A percentile compares a stretch with the other conserved stretches of the same genome.
Evolutionary conservation across 2,113 vertebrate genomes (phyloP).

Genomic region (Corythoichthys intestinalis): DNA sequence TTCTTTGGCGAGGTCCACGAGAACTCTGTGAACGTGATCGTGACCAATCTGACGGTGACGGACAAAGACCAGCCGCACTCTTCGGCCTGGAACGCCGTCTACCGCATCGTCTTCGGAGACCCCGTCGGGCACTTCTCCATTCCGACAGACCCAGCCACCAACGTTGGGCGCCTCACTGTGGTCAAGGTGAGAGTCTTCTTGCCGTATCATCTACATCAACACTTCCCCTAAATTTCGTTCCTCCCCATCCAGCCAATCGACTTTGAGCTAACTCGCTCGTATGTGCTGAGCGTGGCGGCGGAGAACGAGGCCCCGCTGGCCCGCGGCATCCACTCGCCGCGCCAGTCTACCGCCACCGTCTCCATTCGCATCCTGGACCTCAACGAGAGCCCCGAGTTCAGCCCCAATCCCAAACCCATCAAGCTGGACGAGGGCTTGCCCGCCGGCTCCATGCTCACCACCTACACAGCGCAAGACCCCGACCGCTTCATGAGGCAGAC

Average conservation of each 20-base stretch:
- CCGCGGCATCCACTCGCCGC: conserved; percentile 89
- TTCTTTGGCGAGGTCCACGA: conserved; percentile 94
- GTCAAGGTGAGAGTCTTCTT: conserved; percentile 77
- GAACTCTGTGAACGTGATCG: conserved; percentile 87
- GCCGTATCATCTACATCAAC: not conserved
- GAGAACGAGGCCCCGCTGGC: conserved; percentile 91
- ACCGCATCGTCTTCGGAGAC: conserved; percentile 86
- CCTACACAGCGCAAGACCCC: conserved; percentile 88
- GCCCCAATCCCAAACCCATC: conserved; percentile 85
- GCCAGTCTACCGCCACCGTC: conserved; percentile 91
- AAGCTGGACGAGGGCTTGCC: conserved; percentile 89
- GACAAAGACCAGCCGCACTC: conserved; percentile 95
- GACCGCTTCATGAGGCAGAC: conserved; percentile 88
- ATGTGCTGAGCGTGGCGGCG: conserved; percentile 86
- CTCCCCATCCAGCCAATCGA: conserved; percentile 81
- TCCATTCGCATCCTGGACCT: conserved; percentile 91
- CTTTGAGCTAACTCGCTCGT: conserved; percentile 89
- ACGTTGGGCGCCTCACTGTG: conserved; percentile 93
- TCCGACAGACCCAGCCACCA: conserved; percentile 87
- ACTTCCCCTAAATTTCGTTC: too few relatives aligned
- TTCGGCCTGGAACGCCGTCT: conserved; percentile 82
- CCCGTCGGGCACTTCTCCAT: conserved; percentile 84
- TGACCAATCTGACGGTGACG: conserved; percentile 88
- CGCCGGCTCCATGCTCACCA: conserved; percentile 78
- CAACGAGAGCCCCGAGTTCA: conserved; percentile 92